Percentiles rank a stretch among this genome's conserved stretches.
These are phyloP conservation scores for Aeoliscus strigatus DNA, from an alignment of 2,797 vertebrate genomes.

Conservation along the genomic window DNA sequence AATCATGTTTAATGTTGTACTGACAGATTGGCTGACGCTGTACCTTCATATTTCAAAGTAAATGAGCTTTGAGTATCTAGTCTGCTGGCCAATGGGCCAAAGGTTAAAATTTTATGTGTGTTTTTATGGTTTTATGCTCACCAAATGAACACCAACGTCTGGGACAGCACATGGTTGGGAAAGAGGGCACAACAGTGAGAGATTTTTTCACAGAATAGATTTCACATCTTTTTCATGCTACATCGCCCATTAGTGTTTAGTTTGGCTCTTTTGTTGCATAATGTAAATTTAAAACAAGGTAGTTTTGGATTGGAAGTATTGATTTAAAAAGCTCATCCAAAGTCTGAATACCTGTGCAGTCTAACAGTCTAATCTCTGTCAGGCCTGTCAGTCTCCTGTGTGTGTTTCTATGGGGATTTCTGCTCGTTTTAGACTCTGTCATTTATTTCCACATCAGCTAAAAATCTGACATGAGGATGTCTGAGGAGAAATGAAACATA, in stretches of 20 bases:
- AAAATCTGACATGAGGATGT: constrained; percentile 52
- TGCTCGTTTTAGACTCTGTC: constrained; percentile 63
- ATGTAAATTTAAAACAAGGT: constrained; percentile 70
- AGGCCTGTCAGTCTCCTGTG: constrained; percentile 43
- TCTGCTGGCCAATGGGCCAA: constrained; percentile 32
- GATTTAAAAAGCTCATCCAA: constrained; percentile 67
- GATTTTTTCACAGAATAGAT: constrained; percentile 59
- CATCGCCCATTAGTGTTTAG: constrained; percentile 71
- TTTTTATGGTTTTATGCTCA: not conserved
- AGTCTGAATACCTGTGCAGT: constrained; percentile 43
- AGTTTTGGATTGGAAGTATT: constrained; percentile 63
- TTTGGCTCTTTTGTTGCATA: constrained; percentile 65
- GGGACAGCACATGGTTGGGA: constrained; percentile 36
- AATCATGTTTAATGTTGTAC: constrained; percentile 28
- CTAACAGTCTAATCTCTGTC: constrained; percentile 68
- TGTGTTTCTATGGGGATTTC: constrained; percentile 54
- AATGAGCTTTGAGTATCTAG: constrained; percentile 13
- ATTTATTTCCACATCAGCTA: constrained; percentile 54
- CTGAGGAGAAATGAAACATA: constrained; percentile 49
- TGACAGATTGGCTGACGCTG: constrained; percentile 41
- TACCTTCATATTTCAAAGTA: constrained; percentile 28
- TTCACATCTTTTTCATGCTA: constrained; percentile 77
- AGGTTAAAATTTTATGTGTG: constrained; percentile 24
- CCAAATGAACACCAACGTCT: constrained; percentile 44
- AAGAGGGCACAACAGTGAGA: constrained; percentile 40